Evolutionary conservation across 2,888 invertebrate species (phyloP), one percentile per base, ranked within the genome.

Genomic region (Azorinus chamasolen): DNA sequence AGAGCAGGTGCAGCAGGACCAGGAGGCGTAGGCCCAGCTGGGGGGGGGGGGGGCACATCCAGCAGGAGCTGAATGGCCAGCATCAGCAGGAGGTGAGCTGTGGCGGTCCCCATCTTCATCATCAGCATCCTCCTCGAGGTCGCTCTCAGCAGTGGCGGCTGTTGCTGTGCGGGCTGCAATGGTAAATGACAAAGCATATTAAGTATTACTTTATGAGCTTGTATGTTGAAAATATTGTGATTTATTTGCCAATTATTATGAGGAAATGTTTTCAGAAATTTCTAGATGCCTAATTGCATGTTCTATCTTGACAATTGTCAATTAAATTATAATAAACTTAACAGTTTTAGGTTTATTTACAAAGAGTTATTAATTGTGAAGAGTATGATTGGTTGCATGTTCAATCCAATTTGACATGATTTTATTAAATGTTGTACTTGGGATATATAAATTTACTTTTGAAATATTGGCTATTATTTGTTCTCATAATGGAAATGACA

Each of bases 21-120:
- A 41, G 41, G 41, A 14, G 41, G 41, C 8, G 14, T 14, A 41
- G 10, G 14, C 10, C 41, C 41, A 41, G 41, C 41, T 12, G 41
- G 41, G n/a, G n/a, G n/a, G n/a, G n/a, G n/a, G n/a, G n/a, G n/a
- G n/a, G n/a, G n/a, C n/a, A n/a, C n/a, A n/a, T n/a, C n/a, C n/a
- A n/a, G n/a, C n/a, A n/a, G n/a, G n/a, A 14, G 41, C 41, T 41
- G 41, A 14, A 14, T 14, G 41, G 41, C 41, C 41, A 41, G 41
- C 41, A 41, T 41, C 41, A 41, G 41, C 41, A 41, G 41, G 41
- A 41, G 41, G 41, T 41, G 41, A 14, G 41, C 41, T 41, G 10
- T 41, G 41, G 41, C 41, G 41, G 41, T 41, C 41, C 41, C 41
- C 41, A 41, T 41, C 41, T 41, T 41, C 41, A 41, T 41, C 41